A percentile compares a stretch with the other conserved stretches of the same genome.
phyloP scores from a whole-genome alignment of 2,113 vertebrate genomes.

The Osmerus eperlanus region DNA sequence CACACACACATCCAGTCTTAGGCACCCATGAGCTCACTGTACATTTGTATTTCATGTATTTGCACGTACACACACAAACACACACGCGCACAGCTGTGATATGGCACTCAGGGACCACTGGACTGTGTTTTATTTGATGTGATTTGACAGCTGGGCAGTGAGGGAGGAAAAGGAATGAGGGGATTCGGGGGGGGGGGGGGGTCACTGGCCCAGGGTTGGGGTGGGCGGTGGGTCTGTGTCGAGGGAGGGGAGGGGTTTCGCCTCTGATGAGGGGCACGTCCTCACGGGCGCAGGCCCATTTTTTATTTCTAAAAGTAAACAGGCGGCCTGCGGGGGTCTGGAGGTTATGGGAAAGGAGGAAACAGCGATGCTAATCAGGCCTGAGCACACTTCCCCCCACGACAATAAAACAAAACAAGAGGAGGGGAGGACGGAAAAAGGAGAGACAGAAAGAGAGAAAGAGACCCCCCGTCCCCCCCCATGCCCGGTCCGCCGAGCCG shows the following conservation, averaged over 20 bases:
- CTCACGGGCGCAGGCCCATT: slow-evolving; percentile 86
- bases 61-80: slow-evolving; percentile 51
- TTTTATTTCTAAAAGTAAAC: slow-evolving; percentile 99
- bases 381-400: slow-evolving; percentile 92
- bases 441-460: slow-evolving; percentile 10
- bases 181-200: slow-evolving; percentile 27
- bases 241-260: slow-evolving; percentile 40
- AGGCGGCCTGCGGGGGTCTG: slow-evolving; percentile 93
- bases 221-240: slow-evolving; percentile 37
- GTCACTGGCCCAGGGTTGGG: slow-evolving; percentile 44
- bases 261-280: slow-evolving; percentile 72
- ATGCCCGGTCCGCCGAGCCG: no score
- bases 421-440: slow-evolving; percentile 60
- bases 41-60: slow-evolving; percentile 60
- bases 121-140: slow-evolving; percentile 73
- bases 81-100: slow-evolving; percentile 68
- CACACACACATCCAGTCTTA: slow-evolving; percentile 33
- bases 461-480: background rate
- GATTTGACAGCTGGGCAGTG: slow-evolving; percentile 69
- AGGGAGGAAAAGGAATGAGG: background rate
- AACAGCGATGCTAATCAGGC: slow-evolving; percentile 97
- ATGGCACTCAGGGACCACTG: slow-evolving; percentile 68
- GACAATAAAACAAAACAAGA: slow-evolving; percentile 75
- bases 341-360: slow-evolving; percentile 99
- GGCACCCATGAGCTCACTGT: slow-evolving; percentile 61